Evolutionary conservation across 2,888 invertebrate species (phyloP).

Genomic region (Latrodectus hesperus): DNA sequence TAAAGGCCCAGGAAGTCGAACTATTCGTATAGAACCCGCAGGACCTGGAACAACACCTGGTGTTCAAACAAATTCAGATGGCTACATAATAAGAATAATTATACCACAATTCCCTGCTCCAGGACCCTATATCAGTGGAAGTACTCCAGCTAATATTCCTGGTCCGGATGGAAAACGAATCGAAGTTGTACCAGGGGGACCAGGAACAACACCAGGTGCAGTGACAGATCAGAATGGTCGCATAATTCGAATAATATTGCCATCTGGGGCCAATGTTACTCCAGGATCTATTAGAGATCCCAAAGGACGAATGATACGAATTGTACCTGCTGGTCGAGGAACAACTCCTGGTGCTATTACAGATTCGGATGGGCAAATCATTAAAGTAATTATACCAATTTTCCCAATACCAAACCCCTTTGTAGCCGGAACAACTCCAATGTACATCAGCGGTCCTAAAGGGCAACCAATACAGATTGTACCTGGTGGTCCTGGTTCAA

Average conservation of each 20-base stretch:
- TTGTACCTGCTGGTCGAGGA: slow-evolving; percentile 11
- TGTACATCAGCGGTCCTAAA: background rate
- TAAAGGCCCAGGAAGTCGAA: too few relatives aligned
- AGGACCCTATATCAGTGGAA: too few relatives aligned
- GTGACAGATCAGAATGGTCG: slow-evolving; percentile 14
- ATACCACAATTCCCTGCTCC: too few relatives aligned
- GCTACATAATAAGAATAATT: too few relatives aligned
- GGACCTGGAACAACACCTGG: too few relatives aligned
- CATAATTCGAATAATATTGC: slow-evolving; percentile 11
- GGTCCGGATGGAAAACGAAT: slow-evolving; percentile 12
- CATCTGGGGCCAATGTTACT: background rate
- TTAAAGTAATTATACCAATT: background rate
- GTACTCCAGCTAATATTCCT: too few relatives aligned
- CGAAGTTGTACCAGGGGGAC: slow-evolving; percentile 19
- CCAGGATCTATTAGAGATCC: slow-evolving; percentile 13
- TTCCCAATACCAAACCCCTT: background rate
- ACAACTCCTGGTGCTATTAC: slow-evolving; percentile 6
- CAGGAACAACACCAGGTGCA: slow-evolving; percentile 21
- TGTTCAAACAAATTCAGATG: too few relatives aligned
- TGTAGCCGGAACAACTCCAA: slow-evolving; percentile 22
- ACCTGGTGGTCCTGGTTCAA: slow-evolving; percentile 11
- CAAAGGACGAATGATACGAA: slow-evolving; percentile 10
- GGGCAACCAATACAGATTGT: slow-evolving; percentile 13
- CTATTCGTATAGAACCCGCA: too few relatives aligned
- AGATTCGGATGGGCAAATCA: background rate